Evolutionary conservation across 2,888 invertebrate species (phyloP).

Genomic region (Digitonthophagus gazella): DNA sequence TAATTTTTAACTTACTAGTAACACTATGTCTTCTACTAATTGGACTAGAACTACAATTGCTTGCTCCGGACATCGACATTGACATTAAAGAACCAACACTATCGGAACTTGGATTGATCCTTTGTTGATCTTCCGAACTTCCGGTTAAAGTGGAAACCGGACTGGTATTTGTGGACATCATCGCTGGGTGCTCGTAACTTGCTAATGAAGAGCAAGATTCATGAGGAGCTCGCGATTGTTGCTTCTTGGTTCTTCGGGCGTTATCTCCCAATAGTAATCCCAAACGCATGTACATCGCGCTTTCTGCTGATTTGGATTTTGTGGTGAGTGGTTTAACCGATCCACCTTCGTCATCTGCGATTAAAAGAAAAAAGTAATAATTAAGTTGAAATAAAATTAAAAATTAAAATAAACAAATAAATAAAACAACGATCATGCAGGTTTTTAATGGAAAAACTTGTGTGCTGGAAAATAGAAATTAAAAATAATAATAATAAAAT

Average conservation of each 20-base stretch:
- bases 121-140: slow-evolving; percentile 68
- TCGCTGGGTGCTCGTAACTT: slow-evolving; percentile 58
- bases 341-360: slow-evolving; percentile 29
- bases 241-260: slow-evolving; percentile 52
- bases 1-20: slow-evolving; percentile 62
- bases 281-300: slow-evolving; percentile 79
- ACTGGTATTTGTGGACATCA: slow-evolving; percentile 80
- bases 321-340: slow-evolving; percentile 27
- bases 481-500: slow-evolving; percentile 4
- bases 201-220: slow-evolving; percentile 54
- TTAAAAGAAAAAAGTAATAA: slow-evolving; percentile 1
- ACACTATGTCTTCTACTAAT: slow-evolving; percentile 76
- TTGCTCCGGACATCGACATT: slow-evolving; percentile 73
- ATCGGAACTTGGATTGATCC: slow-evolving; percentile 61
- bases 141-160: slow-evolving; percentile 88
- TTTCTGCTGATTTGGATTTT: slow-evolving; percentile 59
- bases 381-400: background rate
- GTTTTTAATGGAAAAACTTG: background rate
- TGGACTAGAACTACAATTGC: slow-evolving; percentile 77
- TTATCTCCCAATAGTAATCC: slow-evolving; percentile 77
- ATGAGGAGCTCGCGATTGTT: slow-evolving; percentile 48
- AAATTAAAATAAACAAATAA: background rate
- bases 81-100: slow-evolving; percentile 75
- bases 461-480: background rate
- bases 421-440: slow-evolving; percentile 8